These are phyloP conservation scores for Cyprinodon variegatus DNA, from an alignment of 2,113 vertebrate genomes.

Conservation along the genomic window DNA sequence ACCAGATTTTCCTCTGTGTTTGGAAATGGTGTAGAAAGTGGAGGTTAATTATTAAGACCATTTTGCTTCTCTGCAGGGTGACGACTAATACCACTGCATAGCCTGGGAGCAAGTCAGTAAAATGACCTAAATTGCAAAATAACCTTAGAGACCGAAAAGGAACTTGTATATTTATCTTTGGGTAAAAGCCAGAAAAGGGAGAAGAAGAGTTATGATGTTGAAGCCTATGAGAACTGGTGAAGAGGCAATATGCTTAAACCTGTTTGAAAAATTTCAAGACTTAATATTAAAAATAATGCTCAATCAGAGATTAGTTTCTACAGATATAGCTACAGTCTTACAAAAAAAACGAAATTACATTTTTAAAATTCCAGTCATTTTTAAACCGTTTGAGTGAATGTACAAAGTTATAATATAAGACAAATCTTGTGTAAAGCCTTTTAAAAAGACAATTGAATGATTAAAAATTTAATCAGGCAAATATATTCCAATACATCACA, in stretches of 20 bases:
- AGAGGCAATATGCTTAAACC: neutral
- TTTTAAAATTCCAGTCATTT: neutral
- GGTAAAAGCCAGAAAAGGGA: constrained; percentile 11
- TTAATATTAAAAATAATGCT: neutral
- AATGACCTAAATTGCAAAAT: constrained; percentile 39
- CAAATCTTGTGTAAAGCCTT: too few species aligned
- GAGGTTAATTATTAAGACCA: constrained; percentile 55
- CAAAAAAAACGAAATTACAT: neutral
- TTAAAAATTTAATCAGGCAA: too few species aligned
- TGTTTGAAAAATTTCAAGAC: constrained; percentile 1
- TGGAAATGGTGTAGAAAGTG: constrained; percentile 12
- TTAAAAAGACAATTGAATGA: too few species aligned
- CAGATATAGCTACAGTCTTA: neutral
- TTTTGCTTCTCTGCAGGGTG: constrained; percentile 18
- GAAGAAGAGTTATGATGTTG: neutral
- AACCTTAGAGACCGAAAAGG: constrained; percentile 7
- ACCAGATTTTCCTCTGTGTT: constrained; percentile 23
- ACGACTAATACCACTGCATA: constrained; percentile 2
- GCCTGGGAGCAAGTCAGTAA: constrained; percentile 24
- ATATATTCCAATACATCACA: too few species aligned
- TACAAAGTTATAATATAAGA: too few species aligned
- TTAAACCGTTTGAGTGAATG: too few species aligned
- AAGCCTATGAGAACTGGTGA: neutral
- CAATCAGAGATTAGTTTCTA: neutral
- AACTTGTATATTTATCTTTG: neutral